Evolutionary conservation across 2,888 invertebrate species (phyloP).

Genomic region (Cepaea hortensis): DNA sequence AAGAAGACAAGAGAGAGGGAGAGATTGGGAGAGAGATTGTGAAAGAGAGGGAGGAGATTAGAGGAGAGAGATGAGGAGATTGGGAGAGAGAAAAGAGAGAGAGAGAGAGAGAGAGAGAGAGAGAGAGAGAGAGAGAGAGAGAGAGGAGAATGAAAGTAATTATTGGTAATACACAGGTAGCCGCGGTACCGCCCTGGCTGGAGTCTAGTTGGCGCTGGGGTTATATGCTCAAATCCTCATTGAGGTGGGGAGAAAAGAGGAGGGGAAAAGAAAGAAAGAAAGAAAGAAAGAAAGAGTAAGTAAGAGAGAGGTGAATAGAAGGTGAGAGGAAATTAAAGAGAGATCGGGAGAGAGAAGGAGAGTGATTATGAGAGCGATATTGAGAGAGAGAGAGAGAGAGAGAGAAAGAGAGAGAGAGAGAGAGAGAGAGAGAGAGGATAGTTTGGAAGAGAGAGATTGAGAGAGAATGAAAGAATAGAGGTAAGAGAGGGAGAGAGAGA

Average conservation of each 20-base stretch:
- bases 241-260: no score
- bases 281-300: background rate
- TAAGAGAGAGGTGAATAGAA: background rate
- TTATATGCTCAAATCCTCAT: no score
- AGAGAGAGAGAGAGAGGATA: background rate
- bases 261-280: background rate
- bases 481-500: no score
- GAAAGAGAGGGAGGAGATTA: background rate
- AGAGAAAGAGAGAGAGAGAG: background rate
- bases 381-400: background rate
- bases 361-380: background rate
- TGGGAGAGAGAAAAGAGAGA: background rate
- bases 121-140: background rate
- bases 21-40: background rate
- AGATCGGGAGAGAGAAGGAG: background rate
- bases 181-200: no score
- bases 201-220: no score
- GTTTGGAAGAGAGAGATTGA: no score
- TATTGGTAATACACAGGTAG: no score
- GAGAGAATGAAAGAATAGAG: background rate
- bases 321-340: background rate
- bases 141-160: background rate
- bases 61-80: background rate
- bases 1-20: background rate
- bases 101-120: background rate